Conservation (phyloP, 2,888 invertebrate species). For the Aspidiotus destructor region DNA sequence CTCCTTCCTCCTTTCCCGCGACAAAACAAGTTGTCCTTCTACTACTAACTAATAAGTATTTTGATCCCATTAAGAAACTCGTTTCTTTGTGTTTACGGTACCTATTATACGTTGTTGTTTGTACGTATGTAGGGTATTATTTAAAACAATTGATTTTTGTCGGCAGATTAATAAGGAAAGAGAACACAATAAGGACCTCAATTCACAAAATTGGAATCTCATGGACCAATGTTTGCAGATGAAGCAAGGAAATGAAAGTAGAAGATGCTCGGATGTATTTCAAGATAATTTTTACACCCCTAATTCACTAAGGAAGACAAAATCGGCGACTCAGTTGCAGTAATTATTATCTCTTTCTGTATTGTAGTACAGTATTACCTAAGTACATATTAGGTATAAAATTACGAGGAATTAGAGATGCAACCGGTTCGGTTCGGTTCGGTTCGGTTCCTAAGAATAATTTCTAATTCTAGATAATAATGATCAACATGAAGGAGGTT, state of each 20-base stretch:
- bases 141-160: conserved; percentile 41
- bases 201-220: conserved; percentile 52
- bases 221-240: conserved; percentile 52
- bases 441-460: too few relatives aligned
- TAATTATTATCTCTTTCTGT: not conserved
- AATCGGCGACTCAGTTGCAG: conserved; percentile 23
- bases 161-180: conserved; percentile 38
- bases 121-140: not conserved
- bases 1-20: too few relatives aligned
- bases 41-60: too few relatives aligned
- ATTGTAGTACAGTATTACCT: too few relatives aligned
- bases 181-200: conserved; percentile 47
- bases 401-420: too few relatives aligned
- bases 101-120: not conserved
- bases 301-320: conserved; percentile 6
- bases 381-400: too few relatives aligned
- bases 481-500: too few relatives aligned
- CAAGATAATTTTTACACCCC: conserved; percentile 19
- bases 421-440: too few relatives aligned
- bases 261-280: conserved; percentile 1
- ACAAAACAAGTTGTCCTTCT: too few relatives aligned
- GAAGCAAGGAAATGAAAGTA: conserved; percentile 47
- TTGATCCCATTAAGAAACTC: not conserved
- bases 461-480: too few relatives aligned
- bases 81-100: not conserved